Evolutionary conservation across 1,140 invertebrate genomes (phyloP), one percentile per base, ranked within the genome.

Genomic region (Drosophila lini): DNA sequence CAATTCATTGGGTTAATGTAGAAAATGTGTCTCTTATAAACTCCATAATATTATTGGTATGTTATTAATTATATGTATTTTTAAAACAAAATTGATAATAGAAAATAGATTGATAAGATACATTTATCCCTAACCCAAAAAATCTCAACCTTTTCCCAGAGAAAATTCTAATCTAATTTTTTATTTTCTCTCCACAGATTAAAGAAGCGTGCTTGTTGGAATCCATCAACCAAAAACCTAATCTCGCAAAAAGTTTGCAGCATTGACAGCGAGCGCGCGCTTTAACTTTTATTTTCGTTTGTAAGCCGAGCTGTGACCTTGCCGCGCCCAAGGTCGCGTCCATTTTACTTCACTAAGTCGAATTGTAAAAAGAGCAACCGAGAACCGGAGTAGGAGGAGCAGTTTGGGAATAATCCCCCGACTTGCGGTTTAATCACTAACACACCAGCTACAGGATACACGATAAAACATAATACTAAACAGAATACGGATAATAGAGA

Each of bases 181-280:
- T 19, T 19, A 31, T 38, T 48, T 32, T 9, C n/a, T 31, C 7
- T 32, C 8, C 28, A 22, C 59, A 88, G 84, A 88, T 88, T 88
- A 84, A 88, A 71, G 40, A 69, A 25, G 19, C 52, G 13, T 55
- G 58, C 68, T 74, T 67, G 76, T 82, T 88, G 71, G 80, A 32
- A 88, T 80, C 58, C 82, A 88, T 78, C 64, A 89, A 88, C 76
- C 83, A 83, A 83, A 84, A 63, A 86, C 68, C 80, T 80, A 88
- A 89, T 88, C 84, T 88, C 84, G 85, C 82, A 81, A 85, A 78
- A 85, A 80, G 63, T 74, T 84, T 71, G 69, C 80, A 78, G 74
- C 79, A 81, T 78, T 77, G 69, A 67, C 75, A 81, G 79, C 79
- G 83, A 81, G 79, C 79, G 83, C 75, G 79, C 79, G 83, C 79